Percentiles rank a stretch among this genome's conserved stretches.
Evolutionary conservation across 2,888 invertebrate species (phyloP).

Genomic region (Athrips mouffetella): DNA sequence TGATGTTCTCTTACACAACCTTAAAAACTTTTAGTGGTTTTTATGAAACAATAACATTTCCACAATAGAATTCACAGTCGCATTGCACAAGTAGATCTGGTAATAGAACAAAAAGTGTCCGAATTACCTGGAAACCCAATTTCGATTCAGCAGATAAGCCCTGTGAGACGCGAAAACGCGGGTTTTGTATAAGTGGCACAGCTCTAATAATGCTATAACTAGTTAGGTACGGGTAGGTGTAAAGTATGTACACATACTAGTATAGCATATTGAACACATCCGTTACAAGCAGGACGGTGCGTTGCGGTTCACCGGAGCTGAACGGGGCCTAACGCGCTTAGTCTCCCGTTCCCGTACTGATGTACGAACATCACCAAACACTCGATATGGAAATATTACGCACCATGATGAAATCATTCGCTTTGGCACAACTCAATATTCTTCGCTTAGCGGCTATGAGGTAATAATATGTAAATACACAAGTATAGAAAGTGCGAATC

Average conservation of each 20-base stretch:
- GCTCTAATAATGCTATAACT: neutral
- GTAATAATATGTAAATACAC: conserved; percentile 44
- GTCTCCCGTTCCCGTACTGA: conserved; percentile 34
- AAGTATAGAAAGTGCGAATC: conserved; percentile 52
- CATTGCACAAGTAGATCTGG: conserved; percentile 40
- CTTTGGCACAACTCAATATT: conserved; percentile 37
- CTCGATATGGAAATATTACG: conserved; percentile 25
- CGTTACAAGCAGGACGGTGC: conserved; percentile 64
- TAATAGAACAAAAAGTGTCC: conserved; percentile 33
- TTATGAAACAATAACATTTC: conserved; percentile 35
- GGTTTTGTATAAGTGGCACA: neutral
- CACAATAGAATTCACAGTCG: conserved; percentile 51
- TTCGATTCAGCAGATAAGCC: conserved; percentile 21
- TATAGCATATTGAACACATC: conserved; percentile 50
- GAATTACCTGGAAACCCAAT: conserved; percentile 44
- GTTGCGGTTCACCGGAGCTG: conserved; percentile 73
- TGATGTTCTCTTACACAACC: conserved; percentile 30
- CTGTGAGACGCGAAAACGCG: neutral
- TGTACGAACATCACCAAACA: conserved; percentile 21
- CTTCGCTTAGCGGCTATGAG: conserved; percentile 54
- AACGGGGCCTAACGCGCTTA: conserved; percentile 51
- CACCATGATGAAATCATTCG: conserved; percentile 38
- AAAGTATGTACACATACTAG: neutral
- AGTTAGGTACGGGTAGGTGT: neutral
- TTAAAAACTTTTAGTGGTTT: conserved; percentile 29